These are phyloP conservation scores for Megastigmus dorsalis DNA, from an alignment of 2,888 invertebrate genomes.

Conservation along the genomic window DNA sequence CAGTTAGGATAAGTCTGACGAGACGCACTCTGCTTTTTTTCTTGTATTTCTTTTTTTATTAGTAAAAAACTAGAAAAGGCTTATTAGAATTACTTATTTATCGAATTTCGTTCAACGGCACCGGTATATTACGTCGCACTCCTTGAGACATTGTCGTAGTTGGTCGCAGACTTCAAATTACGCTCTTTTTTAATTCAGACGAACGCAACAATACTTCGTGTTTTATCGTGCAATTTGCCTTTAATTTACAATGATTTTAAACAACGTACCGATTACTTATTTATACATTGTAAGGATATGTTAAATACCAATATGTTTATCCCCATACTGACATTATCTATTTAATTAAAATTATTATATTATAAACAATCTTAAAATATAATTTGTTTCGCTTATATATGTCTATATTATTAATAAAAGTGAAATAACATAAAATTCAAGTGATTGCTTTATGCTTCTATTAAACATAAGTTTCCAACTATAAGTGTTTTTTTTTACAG, in stretches of 20 bases:
- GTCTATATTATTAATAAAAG: too few relatives aligned
- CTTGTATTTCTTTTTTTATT: conserved; percentile 28
- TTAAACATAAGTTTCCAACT: too few relatives aligned
- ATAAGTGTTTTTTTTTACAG: too few relatives aligned
- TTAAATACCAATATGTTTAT: background rate
- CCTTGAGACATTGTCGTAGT: conserved; percentile 8
- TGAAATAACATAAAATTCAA: too few relatives aligned
- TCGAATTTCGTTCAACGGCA: conserved; percentile 47
- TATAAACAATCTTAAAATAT: too few relatives aligned
- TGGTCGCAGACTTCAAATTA: background rate
- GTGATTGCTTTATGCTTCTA: too few relatives aligned
- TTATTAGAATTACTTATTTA: conserved; percentile 53
- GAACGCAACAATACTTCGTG: conserved; percentile 7
- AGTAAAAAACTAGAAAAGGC: conserved; percentile 59
- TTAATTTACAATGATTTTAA: conserved; percentile 15
- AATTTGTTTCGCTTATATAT: too few relatives aligned
- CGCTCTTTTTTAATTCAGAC: too few relatives aligned
- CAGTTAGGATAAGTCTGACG: conserved; percentile 29
- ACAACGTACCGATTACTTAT: conserved; percentile 3
- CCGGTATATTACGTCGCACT: conserved; percentile 24
- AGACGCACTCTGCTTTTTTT: background rate
- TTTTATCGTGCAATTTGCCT: background rate
- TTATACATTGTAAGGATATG: background rate
- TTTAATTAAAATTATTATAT: background rate
- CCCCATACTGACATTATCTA: background rate